phyloP scores from a whole-genome alignment of 2,113 vertebrate genomes.

The Ifrita kowaldi region DNA sequence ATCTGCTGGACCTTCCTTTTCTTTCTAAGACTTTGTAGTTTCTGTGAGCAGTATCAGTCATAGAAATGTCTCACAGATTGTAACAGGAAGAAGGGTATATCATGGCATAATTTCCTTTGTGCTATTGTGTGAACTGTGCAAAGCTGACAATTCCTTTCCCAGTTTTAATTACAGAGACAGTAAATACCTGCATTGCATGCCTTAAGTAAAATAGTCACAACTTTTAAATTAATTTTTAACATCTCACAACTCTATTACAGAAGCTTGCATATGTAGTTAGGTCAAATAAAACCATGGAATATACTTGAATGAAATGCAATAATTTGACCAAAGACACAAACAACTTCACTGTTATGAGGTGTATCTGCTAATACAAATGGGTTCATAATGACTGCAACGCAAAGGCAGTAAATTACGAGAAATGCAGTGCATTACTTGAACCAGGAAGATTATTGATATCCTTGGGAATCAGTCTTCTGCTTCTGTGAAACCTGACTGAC shows the following conservation, averaged over 20 bases:
- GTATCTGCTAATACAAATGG: fast-evolving
- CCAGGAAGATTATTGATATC: not conserved
- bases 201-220: not conserved
- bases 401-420: not conserved
- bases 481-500: not conserved
- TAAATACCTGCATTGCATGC: not conserved
- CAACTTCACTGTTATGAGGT: not conserved
- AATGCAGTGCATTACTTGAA: not conserved
- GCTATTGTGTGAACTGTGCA: not conserved
- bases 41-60: not conserved
- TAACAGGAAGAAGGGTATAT: not conserved
- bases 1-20: not conserved
- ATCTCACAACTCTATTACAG: not conserved
- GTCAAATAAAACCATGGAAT: not conserved
- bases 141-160: not conserved
- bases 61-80: not conserved
- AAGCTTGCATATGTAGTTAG: not conserved
- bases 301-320: not conserved
- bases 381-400: not conserved
- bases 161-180: not conserved
- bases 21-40: not conserved
- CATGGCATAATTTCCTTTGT: not conserved
- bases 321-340: not conserved
- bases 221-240: not conserved
- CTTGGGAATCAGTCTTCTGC: not conserved